phyloP scores from a whole-genome alignment of 2,888 invertebrate species.

The Pharmacophagus antenor region DNA sequence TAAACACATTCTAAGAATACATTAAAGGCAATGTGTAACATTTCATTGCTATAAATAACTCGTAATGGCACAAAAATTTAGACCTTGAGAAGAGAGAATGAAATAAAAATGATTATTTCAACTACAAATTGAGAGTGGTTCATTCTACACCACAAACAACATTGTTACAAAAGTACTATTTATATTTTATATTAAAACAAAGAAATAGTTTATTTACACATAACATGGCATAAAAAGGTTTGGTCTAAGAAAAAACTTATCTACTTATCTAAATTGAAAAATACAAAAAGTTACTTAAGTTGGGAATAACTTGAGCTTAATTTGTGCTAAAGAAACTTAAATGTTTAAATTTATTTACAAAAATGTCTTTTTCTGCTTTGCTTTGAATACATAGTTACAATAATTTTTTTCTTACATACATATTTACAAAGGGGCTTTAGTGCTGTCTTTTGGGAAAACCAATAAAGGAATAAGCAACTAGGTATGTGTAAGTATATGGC shows the following conservation, averaged over 20 bases:
- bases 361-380: slow-evolving; percentile 48
- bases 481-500: slow-evolving; percentile 21
- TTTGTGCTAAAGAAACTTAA: slow-evolving; percentile 48
- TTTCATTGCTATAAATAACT: slow-evolving; percentile 41
- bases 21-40: slow-evolving; percentile 30
- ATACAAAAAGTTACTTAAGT: slow-evolving; percentile 38
- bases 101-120: slow-evolving; percentile 36
- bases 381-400: slow-evolving; percentile 41
- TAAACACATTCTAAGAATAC: slow-evolving; percentile 14
- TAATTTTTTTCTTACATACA: slow-evolving; percentile 19
- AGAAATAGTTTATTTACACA: slow-evolving; percentile 53
- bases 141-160: slow-evolving; percentile 41
- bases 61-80: slow-evolving; percentile 65
- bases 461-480: slow-evolving; percentile 25
- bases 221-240: slow-evolving; percentile 73
- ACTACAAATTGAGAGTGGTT: slow-evolving; percentile 37
- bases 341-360: slow-evolving; percentile 37
- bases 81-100: slow-evolving; percentile 43
- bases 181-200: slow-evolving; percentile 33
- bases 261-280: slow-evolving; percentile 40
- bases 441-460: slow-evolving; percentile 10
- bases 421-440: slow-evolving; percentile 17
- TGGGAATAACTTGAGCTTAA: slow-evolving; percentile 45
- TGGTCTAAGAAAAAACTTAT: slow-evolving; percentile 50
- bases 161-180: slow-evolving; percentile 33